Base-by-base conservation (phyloP, 2,888 invertebrate genomes). In the Ashinkailepas kermadecensis region DNA sequence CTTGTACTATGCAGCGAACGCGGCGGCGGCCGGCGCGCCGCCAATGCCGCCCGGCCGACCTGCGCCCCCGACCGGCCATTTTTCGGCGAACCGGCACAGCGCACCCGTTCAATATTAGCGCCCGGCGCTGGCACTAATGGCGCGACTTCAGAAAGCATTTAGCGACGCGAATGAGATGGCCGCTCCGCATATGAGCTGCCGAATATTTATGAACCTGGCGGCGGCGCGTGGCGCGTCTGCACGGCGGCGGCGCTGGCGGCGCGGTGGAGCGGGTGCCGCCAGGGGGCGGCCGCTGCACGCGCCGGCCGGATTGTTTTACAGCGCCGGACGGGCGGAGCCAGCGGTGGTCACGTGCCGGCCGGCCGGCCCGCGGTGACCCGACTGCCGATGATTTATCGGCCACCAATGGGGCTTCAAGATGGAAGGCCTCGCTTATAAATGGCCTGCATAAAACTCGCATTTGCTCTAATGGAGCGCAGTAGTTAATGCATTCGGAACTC, bases 401-500 rank as follows among this genome's bases (percentile, higher is more conserved):
- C 74, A 18, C 74, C 74, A 23, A 74, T 74, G 74, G 74, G 18
- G 74, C 74, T 39, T 54, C 74, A 74, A 74, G 74, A 74, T 74
- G 74, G 74, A 74, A 74, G 74, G 74, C 21, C 74, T 15, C 9
- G 74, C 23, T 78, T 58, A 57, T 78, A 78, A 78, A 78, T 78
- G 78, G n/a, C 21, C 78, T 78, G 78, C 78, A 78, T 78, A 78
- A 78, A 78, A 78, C 57, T 78, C 78, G 78, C 78, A 78, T 78
- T 78, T 78, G 78, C 58, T 12, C 78, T 78, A 78, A 78, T 78
- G 78, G 78, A 78, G 78, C 23, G 57, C 21, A 74, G 74, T 54
- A 54, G 54, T 74, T 74, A 74, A 74, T 74, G 74, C 18, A 74
- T 74, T 39, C 74, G 74, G 54, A 74, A 54, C 74, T 54, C 54